phyloP scores from a whole-genome alignment of 2,888 invertebrate species.

The Aromia moschata region DNA sequence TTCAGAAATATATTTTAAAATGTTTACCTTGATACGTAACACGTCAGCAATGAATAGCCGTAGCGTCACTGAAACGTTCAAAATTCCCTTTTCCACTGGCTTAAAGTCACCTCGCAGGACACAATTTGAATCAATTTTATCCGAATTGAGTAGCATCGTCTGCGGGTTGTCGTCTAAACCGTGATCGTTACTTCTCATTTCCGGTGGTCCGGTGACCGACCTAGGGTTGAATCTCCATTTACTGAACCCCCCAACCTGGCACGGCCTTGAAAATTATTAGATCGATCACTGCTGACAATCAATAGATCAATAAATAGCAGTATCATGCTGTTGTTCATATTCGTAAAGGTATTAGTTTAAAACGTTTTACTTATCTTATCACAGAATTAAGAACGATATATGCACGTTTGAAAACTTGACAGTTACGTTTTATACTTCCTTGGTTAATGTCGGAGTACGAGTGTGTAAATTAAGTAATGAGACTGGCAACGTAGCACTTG shows the following conservation, averaged over 20 bases:
- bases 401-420: too few relatives aligned
- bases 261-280: slow-evolving; percentile 40
- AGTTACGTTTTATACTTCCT: too few relatives aligned
- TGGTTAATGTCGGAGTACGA: too few relatives aligned
- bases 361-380: slow-evolving; percentile 12
- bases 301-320: slow-evolving; percentile 8
- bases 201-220: slow-evolving; percentile 73
- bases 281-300: neutral
- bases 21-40: slow-evolving; percentile 69
- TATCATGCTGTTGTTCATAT: slow-evolving; percentile 6
- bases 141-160: slow-evolving; percentile 24
- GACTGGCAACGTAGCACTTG: too few relatives aligned
- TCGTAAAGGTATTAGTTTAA: neutral
- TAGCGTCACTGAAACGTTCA: slow-evolving; percentile 66
- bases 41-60: slow-evolving; percentile 65
- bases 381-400: slow-evolving; percentile 11
- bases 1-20: slow-evolving; percentile 33
- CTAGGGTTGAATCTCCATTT: slow-evolving; percentile 72
- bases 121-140: slow-evolving; percentile 17
- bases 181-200: slow-evolving; percentile 17
- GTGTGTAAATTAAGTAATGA: too few relatives aligned
- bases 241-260: slow-evolving; percentile 33
- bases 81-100: slow-evolving; percentile 59
- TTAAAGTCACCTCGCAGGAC: slow-evolving; percentile 29
- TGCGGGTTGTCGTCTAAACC: slow-evolving; percentile 25